phyloP scores from a whole-genome alignment of 2,113 vertebrate genomes.

The Psilopogon haemacephalus region DNA sequence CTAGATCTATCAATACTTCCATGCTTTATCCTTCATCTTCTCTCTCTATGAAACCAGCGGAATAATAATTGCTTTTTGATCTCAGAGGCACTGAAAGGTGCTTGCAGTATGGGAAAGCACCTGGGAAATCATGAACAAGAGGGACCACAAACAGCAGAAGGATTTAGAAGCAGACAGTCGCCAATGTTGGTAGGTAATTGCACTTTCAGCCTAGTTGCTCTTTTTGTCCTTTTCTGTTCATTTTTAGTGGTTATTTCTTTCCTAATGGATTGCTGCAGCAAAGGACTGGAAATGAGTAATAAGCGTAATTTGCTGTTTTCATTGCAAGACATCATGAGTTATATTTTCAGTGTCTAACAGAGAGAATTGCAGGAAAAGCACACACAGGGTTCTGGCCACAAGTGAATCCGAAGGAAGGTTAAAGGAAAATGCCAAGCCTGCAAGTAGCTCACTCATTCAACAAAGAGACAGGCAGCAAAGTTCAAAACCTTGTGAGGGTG shows the following conservation, averaged over 20 bases:
- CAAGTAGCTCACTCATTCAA: background rate
- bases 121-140: background rate
- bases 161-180: background rate
- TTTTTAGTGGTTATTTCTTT: constrained; percentile 22
- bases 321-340: constrained; percentile 9
- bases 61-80: background rate
- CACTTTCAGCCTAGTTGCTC: background rate
- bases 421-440: constrained; percentile 10
- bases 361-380: background rate
- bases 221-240: constrained; percentile 6
- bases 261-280: constrained; percentile 28
- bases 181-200: background rate
- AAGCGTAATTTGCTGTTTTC: constrained; percentile 50
- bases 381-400: background rate
- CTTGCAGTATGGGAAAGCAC: background rate
- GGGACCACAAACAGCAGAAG: background rate
- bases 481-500: background rate
- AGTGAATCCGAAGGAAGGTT: background rate
- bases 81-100: background rate
- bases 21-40: background rate
- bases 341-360: background rate
- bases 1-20: background rate
- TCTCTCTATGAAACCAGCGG: background rate
- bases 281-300: constrained; percentile 39
- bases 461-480: background rate